A percentile compares a stretch with the other conserved stretches of the same genome.
Conservation (phyloP, 2,113 vertebrate genomes). For the Neodon shergylaensis region DNA sequence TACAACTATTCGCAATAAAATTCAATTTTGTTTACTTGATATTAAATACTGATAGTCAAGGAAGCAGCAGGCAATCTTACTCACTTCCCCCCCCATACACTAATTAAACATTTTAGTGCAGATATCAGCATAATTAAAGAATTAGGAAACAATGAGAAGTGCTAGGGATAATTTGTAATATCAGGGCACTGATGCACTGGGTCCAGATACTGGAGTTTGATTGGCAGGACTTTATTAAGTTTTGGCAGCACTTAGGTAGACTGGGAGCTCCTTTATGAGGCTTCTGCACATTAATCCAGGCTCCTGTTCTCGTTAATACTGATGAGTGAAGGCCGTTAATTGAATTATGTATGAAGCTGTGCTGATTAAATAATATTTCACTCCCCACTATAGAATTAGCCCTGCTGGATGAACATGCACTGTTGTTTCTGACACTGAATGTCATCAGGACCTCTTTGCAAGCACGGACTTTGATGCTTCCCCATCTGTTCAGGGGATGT, state of each 20-base stretch:
- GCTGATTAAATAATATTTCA: constrained; percentile 90
- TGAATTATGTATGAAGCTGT: constrained; percentile 90
- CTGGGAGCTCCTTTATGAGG: constrained; percentile 84
- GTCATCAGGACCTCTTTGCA: constrained; percentile 82
- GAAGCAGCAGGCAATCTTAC: constrained; percentile 68
- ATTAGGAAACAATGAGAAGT: constrained; percentile 83
- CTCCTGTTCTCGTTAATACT: constrained; percentile 86
- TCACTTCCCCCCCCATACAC: constrained; percentile 62
- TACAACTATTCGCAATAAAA: constrained; percentile 71
- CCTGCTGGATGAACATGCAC: constrained; percentile 84
- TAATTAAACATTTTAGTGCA: constrained; percentile 85
- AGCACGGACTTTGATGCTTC: constrained; percentile 64
- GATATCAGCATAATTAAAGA: constrained; percentile 85
- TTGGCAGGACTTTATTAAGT: constrained; percentile 87
- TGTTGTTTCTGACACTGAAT: constrained; percentile 82
- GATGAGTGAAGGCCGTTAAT: constrained; percentile 88
- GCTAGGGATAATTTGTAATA: constrained; percentile 82
- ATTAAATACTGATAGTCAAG: constrained; percentile 65
- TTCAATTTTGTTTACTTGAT: constrained; percentile 63
- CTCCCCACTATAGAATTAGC: constrained; percentile 85
- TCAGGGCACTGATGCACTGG: constrained; percentile 79
- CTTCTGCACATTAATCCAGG: constrained; percentile 84
- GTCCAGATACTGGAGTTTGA: constrained; percentile 82
- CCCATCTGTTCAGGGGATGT: constrained; percentile 76
- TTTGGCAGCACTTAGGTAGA: constrained; percentile 84